phyloP scores from a whole-genome alignment of 2,888 invertebrate species.

The Eristalis tenax region DNA sequence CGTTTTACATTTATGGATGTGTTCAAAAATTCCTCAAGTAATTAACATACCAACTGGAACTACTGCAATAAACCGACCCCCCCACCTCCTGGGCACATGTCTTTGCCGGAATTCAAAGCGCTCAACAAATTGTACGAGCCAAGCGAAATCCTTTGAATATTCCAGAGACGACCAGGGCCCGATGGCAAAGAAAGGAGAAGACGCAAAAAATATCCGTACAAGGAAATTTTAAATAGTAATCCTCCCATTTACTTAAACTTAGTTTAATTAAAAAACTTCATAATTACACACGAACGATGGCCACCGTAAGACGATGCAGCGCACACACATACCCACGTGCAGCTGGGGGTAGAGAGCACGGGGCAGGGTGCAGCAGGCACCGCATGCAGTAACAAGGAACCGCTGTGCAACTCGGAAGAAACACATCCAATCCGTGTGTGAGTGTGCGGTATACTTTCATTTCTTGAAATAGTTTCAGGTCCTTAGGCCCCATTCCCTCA shows the following conservation, averaged over 20 bases:
- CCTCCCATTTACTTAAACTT: conserved; percentile 63
- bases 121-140: conserved; percentile 66
- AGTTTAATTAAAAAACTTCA: conserved; percentile 71
- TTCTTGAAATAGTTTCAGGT: conserved; percentile 58
- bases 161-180: conserved; percentile 14
- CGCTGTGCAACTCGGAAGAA: neutral
- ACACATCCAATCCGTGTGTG: conserved; percentile 47
- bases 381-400: neutral
- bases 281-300: conserved; percentile 56
- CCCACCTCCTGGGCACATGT: neutral
- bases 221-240: conserved; percentile 63
- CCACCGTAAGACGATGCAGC: neutral
- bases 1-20: conserved; percentile 64
- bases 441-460: conserved; percentile 16
- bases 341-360: neutral
- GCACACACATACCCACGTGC: neutral
- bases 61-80: conserved; percentile 52
- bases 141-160: conserved; percentile 65
- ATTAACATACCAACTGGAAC: conserved; percentile 69
- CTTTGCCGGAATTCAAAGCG: conserved; percentile 8
- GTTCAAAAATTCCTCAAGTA: conserved; percentile 59
- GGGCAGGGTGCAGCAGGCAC: neutral
- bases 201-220: conserved; percentile 3
- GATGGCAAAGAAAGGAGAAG: neutral
- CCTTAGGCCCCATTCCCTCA: neutral